Evolutionary conservation across 2,888 invertebrate genomes (phyloP), one percentile per base, ranked within the genome.

Genomic region (Nematopogon swammerdamellus): DNA sequence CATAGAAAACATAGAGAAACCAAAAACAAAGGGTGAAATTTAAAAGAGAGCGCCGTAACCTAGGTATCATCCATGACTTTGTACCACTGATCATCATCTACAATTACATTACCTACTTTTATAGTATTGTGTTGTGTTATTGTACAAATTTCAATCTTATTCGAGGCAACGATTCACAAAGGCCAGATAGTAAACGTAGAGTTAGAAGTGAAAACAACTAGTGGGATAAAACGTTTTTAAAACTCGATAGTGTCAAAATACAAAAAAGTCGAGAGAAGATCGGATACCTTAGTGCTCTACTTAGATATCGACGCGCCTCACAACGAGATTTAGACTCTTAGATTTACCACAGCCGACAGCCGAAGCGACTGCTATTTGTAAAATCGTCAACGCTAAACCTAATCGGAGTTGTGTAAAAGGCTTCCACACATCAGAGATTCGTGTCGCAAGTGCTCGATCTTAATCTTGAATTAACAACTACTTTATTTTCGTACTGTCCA

Each of bases 381-480:
- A 36, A 36, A 36, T 36, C 8, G 36, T 36, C 11, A 25, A 25
- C 14, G 4, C 8, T 36, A 36, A 3, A 36, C 36, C 36, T 36
- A 36, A 14, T 36, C 36, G n/a, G n/a, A 14, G 36, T 14, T 14
- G 25, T 29, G 54, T 30, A 45, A 52, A n/a, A 43, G 59, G 59
- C 59, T 59, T 58, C 56, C 62, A 55, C 62, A 57, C 59, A 59
- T n/a, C n/a, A 51, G 58, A 54, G 60, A 60, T 73, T 76, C 77
- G 79, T 77, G 79, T 79, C 76, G 79, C 79, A 77, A 72, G 76
- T 79, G 79, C 68, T 71, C 61, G 67, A 44, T 61, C 65, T 68
- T 66, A 64, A 54, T 65, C 62, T 62, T 59, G 70, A 70, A 17
- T 54, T 51, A 52, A 52, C 30, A 25, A 25, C 14, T 36, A 36